Percentiles rank a stretch among this genome's conserved stretches.
phyloP scores from a whole-genome alignment of 2,888 invertebrate genomes.

The Siphonodentalium dalli region DNA sequence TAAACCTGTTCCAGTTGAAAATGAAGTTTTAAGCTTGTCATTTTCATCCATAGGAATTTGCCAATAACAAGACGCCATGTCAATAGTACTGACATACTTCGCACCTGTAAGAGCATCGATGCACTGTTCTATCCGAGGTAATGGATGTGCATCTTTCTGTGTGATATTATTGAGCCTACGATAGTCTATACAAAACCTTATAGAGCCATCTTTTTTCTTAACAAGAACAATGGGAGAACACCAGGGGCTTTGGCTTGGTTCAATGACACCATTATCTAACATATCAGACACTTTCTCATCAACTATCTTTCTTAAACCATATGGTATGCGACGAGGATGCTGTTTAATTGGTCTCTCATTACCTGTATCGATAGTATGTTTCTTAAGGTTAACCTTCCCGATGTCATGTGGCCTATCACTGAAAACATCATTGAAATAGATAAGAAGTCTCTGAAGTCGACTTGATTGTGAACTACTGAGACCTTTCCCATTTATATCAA shows the following conservation, averaged over 20 bases:
- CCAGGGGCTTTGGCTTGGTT: slow-evolving; percentile 5
- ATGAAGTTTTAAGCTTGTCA: slow-evolving; percentile 7
- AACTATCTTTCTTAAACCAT: not conserved
- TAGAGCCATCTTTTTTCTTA: slow-evolving; percentile 3
- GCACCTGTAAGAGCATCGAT: slow-evolving; percentile 4
- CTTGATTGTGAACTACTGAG: too few species aligned
- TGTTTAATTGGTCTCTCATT: slow-evolving; percentile 5
- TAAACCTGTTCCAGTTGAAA: slow-evolving; percentile 6
- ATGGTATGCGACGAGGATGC: not conserved
- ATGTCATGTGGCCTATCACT: too few species aligned
- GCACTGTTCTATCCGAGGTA: not conserved
- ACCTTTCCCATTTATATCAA: too few species aligned
- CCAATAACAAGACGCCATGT: slow-evolving; percentile 9
- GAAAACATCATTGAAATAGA: too few species aligned
- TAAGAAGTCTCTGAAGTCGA: too few species aligned
- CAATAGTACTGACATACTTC: slow-evolving; percentile 1
- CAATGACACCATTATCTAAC: slow-evolving; percentile 4
- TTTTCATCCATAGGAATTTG: not conserved
- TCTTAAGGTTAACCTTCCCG: not conserved
- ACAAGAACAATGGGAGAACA: slow-evolving; percentile 2
- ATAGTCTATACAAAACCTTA: slow-evolving; percentile 1
- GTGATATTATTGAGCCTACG: not conserved
- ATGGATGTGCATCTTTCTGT: not conserved
- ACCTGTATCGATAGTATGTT: slow-evolving; percentile 13
- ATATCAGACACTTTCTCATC: slow-evolving; percentile 3